Percentiles rank a stretch among this genome's conserved stretches.
Conservation (phyloP, 2,113 vertebrate genomes). For the Seriola quinqueradiata region DNA sequence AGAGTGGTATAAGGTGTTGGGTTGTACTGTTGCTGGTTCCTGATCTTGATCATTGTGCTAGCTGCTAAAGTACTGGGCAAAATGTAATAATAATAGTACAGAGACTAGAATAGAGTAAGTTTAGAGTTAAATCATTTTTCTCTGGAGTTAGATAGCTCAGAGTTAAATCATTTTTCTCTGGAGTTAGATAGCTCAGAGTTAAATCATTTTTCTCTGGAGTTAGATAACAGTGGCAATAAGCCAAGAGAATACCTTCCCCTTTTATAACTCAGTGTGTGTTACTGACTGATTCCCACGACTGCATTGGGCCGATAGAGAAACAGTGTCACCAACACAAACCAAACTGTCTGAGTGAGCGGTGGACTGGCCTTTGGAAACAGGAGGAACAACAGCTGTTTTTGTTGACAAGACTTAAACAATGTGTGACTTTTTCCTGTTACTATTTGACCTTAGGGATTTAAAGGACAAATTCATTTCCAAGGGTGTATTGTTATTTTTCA, state of each 20-base stretch:
- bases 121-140: not conserved
- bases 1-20: not conserved
- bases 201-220: not conserved
- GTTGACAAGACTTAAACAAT: constrained; percentile 27
- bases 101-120: not conserved
- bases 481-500: not conserved
- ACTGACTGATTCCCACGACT: constrained; percentile 27
- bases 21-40: not conserved
- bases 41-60: not conserved
- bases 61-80: not conserved
- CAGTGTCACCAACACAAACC: constrained; percentile 11
- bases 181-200: not conserved
- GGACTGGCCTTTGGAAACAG: constrained; percentile 18
- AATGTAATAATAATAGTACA: not conserved
- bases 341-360: constrained; percentile 22
- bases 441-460: not conserved
- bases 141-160: not conserved
- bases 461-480: not conserved
- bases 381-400: constrained; percentile 29
- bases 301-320: constrained; percentile 8
- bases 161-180: not conserved
- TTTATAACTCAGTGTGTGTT: constrained; percentile 42
- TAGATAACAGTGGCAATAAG: constrained; percentile 2
- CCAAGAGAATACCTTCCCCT: constrained; percentile 27
- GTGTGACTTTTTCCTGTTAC: not conserved